Conservation (phyloP, 2,113 vertebrate genomes). For the Dendropsophus ebraccatus region DNA sequence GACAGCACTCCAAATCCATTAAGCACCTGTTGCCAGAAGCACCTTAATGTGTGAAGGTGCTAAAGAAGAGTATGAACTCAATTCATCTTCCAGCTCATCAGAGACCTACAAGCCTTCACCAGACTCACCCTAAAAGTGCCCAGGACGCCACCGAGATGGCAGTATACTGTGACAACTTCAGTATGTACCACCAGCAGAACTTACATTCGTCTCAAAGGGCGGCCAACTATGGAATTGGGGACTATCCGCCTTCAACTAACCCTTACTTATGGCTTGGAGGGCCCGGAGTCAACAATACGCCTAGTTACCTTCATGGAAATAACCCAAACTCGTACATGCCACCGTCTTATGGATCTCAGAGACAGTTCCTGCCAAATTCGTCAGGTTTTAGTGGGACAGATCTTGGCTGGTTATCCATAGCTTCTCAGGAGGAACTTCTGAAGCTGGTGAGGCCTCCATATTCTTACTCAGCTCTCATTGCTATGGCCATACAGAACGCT, state of each 20-base stretch:
- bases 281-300: slow-evolving; percentile 75
- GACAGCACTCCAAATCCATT: background rate
- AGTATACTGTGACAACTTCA: slow-evolving; percentile 88
- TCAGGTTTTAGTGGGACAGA: slow-evolving; percentile 79
- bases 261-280: slow-evolving; percentile 90
- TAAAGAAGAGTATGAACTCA: slow-evolving; percentile 78
- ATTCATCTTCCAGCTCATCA: slow-evolving; percentile 77
- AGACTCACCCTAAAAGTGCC: slow-evolving; percentile 73
- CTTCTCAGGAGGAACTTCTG: slow-evolving; percentile 93
- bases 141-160: slow-evolving; percentile 84
- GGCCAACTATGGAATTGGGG: slow-evolving; percentile 80
- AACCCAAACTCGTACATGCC: slow-evolving; percentile 76
- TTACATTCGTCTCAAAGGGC: slow-evolving; percentile 74
- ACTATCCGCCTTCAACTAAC: slow-evolving; percentile 83
- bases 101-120: slow-evolving; percentile 73
- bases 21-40: slow-evolving; percentile 51
- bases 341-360: slow-evolving; percentile 81
- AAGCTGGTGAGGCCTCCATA: slow-evolving; percentile 94
- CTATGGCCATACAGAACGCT: slow-evolving; percentile 97
- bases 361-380: slow-evolving; percentile 78
- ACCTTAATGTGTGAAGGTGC: slow-evolving; percentile 5
- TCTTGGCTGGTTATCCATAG: slow-evolving; percentile 90
- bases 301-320: slow-evolving; percentile 82
- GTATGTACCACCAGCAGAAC: slow-evolving; percentile 76
- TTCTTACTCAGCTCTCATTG: slow-evolving; percentile 96